phyloP scores from a whole-genome alignment of 2,888 invertebrate species.

The Meloe dianella region DNA sequence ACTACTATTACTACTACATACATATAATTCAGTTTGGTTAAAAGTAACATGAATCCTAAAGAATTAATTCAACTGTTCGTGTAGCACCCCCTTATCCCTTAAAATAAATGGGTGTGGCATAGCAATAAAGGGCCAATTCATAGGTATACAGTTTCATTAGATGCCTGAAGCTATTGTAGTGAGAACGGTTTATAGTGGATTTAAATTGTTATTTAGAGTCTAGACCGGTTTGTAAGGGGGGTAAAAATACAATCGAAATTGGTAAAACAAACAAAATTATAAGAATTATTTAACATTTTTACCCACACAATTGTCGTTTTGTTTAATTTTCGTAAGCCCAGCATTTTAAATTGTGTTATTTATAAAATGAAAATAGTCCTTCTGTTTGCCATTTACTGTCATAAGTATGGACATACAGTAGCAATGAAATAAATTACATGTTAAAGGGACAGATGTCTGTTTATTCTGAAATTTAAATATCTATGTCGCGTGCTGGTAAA shows the following conservation, averaged over 20 bases:
- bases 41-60: constrained; percentile 4
- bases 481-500: constrained; percentile 21
- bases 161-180: constrained; percentile 2
- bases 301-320: background rate
- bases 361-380: background rate
- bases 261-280: background rate
- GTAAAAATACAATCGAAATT: background rate
- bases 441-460: constrained; percentile 12
- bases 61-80: background rate
- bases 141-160: constrained; percentile 10
- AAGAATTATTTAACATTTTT: background rate
- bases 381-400: background rate
- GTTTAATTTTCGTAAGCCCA: background rate
- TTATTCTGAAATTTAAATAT: constrained; percentile 17
- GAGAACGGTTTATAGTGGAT: constrained; percentile 4
- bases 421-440: constrained; percentile 12
- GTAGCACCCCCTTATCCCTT: background rate
- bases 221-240: background rate
- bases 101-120: constrained; percentile 7
- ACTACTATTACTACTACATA: background rate
- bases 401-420: background rate
- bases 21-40: background rate
- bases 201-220: constrained; percentile 7
- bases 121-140: constrained; percentile 10
- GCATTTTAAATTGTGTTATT: background rate